A percentile compares a stretch with the other conserved stretches of the same genome.
These are phyloP conservation scores for Brachycybe producta DNA, from an alignment of 2,888 invertebrate species.

Conservation along the genomic window DNA sequence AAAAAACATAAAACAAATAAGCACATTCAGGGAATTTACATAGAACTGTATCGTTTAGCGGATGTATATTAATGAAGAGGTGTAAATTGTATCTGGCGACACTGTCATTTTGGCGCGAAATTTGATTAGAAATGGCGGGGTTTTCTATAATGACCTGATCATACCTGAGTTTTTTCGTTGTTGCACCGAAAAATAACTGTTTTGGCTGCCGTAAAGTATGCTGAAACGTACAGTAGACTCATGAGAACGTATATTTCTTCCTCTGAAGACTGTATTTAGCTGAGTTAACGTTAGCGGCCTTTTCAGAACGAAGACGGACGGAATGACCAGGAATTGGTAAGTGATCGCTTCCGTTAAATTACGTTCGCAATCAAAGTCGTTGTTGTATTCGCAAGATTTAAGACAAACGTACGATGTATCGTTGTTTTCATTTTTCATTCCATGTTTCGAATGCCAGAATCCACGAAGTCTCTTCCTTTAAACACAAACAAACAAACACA, in stretches of 20 bases:
- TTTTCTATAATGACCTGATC: no score
- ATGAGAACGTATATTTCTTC: neutral
- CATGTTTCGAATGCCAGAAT: no score
- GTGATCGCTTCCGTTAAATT: conserved; percentile 15
- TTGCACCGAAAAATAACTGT: neutral
- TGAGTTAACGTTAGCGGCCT: conserved; percentile 6
- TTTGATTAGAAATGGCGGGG: no score
- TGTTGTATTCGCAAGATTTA: neutral
- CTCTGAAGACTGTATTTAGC: neutral
- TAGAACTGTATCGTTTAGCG: no score
- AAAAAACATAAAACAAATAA: no score
- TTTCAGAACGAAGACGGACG: conserved; percentile 3
- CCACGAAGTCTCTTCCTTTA: neutral
- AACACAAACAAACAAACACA: neutral
- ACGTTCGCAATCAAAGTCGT: conserved; percentile 7
- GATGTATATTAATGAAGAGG: no score
- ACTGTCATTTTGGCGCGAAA: no score
- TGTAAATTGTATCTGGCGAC: no score
- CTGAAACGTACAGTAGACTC: neutral
- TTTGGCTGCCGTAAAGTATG: neutral
- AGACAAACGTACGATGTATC: conserved; percentile 6
- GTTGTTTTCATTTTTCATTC: neutral
- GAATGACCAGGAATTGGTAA: conserved; percentile 9
- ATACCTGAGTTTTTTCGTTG: neutral
- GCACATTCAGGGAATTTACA: no score